These are phyloP conservation scores for Tachycineta bicolor DNA, from an alignment of 2,113 vertebrate species.

Conservation along the genomic window DNA sequence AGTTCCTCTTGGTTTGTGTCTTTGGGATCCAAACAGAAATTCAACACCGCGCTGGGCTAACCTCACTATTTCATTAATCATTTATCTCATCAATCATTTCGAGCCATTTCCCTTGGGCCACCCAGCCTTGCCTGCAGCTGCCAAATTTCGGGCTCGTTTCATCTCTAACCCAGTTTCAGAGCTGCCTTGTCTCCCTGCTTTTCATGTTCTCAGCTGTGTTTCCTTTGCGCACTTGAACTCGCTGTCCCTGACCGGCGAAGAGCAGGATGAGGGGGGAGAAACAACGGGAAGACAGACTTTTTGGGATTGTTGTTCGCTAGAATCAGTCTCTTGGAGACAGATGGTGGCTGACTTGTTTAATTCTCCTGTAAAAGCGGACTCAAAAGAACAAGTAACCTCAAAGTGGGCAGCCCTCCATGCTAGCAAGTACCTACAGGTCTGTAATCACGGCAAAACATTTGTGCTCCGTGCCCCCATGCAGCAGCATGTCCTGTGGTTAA, in stretches of 20 bases:
- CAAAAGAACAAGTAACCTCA: background rate
- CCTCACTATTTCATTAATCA: conserved; percentile 45
- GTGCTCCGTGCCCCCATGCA: background rate
- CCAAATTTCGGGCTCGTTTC: conserved; percentile 33
- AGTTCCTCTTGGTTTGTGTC: background rate
- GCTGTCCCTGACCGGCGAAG: background rate
- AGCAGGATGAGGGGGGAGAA: background rate
- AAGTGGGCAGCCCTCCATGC: background rate
- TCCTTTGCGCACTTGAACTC: background rate
- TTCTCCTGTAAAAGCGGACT: background rate
- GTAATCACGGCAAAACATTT: background rate
- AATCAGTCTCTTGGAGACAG: background rate
- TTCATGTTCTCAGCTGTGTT: background rate
- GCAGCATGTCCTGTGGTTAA: background rate
- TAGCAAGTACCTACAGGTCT: background rate
- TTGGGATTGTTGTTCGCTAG: background rate
- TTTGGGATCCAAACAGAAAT: background rate
- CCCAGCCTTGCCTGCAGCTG: conserved; percentile 49
- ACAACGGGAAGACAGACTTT: background rate
- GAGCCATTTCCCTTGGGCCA: conserved; percentile 22
- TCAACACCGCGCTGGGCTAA: background rate
- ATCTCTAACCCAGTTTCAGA: conserved; percentile 61
- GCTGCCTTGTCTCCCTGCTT: conserved; percentile 15
- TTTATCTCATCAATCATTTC: conserved; percentile 54
- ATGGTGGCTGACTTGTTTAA: background rate